Evolutionary conservation across 2,113 vertebrate species (phyloP).

Genomic region (Varanus salvator): DNA sequence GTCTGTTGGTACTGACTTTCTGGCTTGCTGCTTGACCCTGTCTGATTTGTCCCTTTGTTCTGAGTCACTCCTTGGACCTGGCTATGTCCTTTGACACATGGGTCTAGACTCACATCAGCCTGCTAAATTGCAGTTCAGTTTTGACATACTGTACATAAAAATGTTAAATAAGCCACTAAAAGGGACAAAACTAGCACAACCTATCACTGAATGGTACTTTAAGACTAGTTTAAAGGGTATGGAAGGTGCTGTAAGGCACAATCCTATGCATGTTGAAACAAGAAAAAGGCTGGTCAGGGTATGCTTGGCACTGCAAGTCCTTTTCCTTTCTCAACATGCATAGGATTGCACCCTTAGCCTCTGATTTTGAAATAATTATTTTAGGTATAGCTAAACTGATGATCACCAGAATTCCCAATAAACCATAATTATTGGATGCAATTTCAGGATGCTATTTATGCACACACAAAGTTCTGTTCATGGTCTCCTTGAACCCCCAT

Average conservation of each 20-base stretch:
- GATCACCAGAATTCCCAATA: slow-evolving; percentile 45
- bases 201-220: background rate
- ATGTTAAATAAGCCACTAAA: background rate
- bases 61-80: too few species aligned
- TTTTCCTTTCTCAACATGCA: too few species aligned
- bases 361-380: background rate
- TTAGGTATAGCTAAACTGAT: slow-evolving; percentile 41
- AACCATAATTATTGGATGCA: background rate
- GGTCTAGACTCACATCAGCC: too few species aligned
- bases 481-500: background rate
- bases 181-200: background rate
- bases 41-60: too few species aligned
- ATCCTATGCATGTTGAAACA: too few species aligned
- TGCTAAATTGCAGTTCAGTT: too few species aligned
- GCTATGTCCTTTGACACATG: too few species aligned
- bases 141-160: background rate
- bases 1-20: too few species aligned
- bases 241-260: background rate
- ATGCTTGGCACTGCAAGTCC: too few species aligned
- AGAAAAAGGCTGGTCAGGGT: too few species aligned
- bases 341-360: too few species aligned
- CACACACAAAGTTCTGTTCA: background rate
- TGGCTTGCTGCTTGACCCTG: too few species aligned
- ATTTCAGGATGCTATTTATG: background rate
- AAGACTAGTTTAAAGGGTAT: background rate